Percentiles rank a stretch among this genome's conserved stretches.
Evolutionary conservation across 2,888 invertebrate genomes (phyloP).

Genomic region (Dyspetes luteomarginatus): DNA sequence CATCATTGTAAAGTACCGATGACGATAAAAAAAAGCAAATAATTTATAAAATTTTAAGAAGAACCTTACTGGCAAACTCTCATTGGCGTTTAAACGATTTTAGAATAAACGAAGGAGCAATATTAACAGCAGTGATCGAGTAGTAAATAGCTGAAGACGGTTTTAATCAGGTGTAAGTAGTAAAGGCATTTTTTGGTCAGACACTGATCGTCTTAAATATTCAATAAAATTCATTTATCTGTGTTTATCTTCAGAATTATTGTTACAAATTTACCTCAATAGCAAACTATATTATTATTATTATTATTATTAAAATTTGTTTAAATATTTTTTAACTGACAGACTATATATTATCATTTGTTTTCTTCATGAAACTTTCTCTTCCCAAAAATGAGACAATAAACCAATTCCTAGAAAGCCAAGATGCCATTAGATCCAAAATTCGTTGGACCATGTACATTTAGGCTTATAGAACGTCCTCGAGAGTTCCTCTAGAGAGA

Average conservation of each 20-base stretch:
- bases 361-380: not conserved
- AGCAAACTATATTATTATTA: not conserved
- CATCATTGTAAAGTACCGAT: too few species aligned
- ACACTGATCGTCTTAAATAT: not conserved
- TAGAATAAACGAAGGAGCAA: too few species aligned
- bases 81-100: too few species aligned
- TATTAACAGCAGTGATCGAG: too few species aligned
- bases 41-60: too few species aligned
- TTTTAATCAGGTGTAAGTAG: slow-evolving; percentile 7
- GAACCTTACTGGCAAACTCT: too few species aligned
- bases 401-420: slow-evolving; percentile 47
- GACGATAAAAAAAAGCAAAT: too few species aligned
- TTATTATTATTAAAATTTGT: not conserved
- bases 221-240: too few species aligned
- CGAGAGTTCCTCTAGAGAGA: slow-evolving; percentile 14
- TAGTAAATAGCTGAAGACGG: too few species aligned
- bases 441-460: slow-evolving; percentile 64
- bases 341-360: not conserved
- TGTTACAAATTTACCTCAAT: not conserved
- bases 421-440: slow-evolving; percentile 53
- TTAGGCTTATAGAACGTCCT: slow-evolving; percentile 50
- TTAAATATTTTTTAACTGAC: not conserved
- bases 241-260: too few species aligned
- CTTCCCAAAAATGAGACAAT: not conserved
- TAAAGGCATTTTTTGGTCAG: slow-evolving; percentile 10